Evolutionary conservation across 2,888 invertebrate genomes (phyloP), one percentile per base, ranked within the genome.

Genomic region (Drosophila niveifrons): DNA sequence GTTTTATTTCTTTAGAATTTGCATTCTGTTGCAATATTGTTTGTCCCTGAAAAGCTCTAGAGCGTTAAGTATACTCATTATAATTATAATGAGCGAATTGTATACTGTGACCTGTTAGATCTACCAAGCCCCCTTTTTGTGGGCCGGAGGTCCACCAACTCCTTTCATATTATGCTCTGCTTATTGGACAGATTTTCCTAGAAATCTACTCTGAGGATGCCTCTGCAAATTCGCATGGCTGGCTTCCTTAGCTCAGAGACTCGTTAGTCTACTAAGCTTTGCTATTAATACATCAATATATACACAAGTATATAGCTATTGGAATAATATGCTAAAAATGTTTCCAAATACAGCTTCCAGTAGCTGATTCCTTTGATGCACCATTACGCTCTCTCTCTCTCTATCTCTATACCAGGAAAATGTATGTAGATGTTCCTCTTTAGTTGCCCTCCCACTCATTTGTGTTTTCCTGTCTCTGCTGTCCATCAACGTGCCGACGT

Each of bases 51-150:
- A 44, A 56, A 31, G 55, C 55, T 44, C 44, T 34, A 56, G 31
- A 56, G 31, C 55, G 31, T 44, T 56, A 56, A 56, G 55, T 56
- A 56, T 56, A 44, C 55, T 56, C 55, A 56, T 56, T 56, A 56
- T 56, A 31, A 44, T 44, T 56, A 34, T 56, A 56, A 56, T 56
- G 55, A 56, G 55, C 44, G 55, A 56, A 56, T 56, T 56, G 55
- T 56, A 56, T 56, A 31, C 55, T 34, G 44, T 17, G 55, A 44
- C 55, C 55, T 56, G 55, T 56, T 44, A 56, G 44, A 56, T 56
- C 55, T 44, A 18, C 44, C 17, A n/a, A 55, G 29, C 17, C 31
- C n/a, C 28, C 39, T 13, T 1, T 10, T 41, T 11, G 41, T 13
- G n/a, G 11, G 13, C 36, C 34, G 3, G 8, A 4, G 51, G 23